Base-by-base conservation (phyloP, 2,888 invertebrate species). In the Drosophila tripunctata region DNA sequence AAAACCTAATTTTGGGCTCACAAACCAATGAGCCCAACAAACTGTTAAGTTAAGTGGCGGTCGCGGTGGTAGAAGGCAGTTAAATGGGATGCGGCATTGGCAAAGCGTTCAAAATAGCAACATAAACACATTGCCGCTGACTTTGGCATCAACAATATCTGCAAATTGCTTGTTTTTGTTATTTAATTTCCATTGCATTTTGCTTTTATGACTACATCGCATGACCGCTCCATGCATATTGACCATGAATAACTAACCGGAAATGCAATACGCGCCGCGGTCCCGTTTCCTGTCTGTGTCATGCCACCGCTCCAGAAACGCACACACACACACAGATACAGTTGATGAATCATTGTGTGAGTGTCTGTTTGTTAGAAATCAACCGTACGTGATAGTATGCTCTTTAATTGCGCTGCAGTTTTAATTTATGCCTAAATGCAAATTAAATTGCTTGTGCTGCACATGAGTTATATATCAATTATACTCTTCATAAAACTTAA, bases 171-270 rank as follows among this genome's bases (percentile, higher is more conserved):
- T 52, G 36, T n/a, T 6, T 50, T 27, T 67, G 50, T 44, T 58
- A 58, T 64, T 62, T 43, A 47, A 36, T 62, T 69, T 60, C 10
- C 61, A 58, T 55, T 61, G 50, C 30, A 58, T 38, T 65, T 73
- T 41, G 48, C 41, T 56, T 72, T 76, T 68, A 63, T 73, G 60
- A 54, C 64, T 64, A 41, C 38, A 57, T 51, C 12, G 48, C 66
- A 41, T 41, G 43, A 52, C 44, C 36, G 22, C 12, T 54, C 54
- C 44, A 57, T 70, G 60, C 62, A 65, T 60, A 75, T 73, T 82
- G 83, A 66, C 80, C 77, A 74, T 85, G 86, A 82, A 80, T 74
- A 82, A 57, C 65, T 57, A 76, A 55, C n/a, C 79, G 77, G 86
- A 85, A 79, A 82, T 74, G 83, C 83, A 79, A 66, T 68, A 52